Base-by-base conservation (phyloP, 2,113 vertebrate species). In the Ornithorhynchus anatinus region DNA sequence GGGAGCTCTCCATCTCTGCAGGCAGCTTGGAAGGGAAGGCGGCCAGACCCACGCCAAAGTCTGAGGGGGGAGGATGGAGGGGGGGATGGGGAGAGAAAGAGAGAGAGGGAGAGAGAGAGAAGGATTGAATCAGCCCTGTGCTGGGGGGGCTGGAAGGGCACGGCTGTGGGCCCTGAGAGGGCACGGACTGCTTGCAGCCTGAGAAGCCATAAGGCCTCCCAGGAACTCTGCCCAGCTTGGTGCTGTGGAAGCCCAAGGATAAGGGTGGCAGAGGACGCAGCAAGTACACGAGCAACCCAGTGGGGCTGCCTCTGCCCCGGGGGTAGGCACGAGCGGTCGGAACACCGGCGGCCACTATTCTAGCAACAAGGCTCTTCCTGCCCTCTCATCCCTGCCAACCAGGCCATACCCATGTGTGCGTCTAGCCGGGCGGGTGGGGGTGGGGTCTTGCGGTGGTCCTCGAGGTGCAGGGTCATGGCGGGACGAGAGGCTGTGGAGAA, bases 401-500 rank as follows among this genome's bases (percentile, higher is more conserved):
- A 4, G n/a, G 56, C 58, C 90, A 42, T 90, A 90, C 91, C 93
- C 11, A 86, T 62, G 1, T 90, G 93, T 0, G 81, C 42, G 1
- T 81, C 86, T 48, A 91, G 33, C 59, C 87, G 92, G 31, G 44
- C 59, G 0, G 81, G 58, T 2, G 54, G 38, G 0, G 71, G 79
- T 33, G 77, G 80, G 56, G 88, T 84, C 70, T 92, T 94, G 88
- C 95, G 95, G n/a, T 93, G 89, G 32, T 88, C 89, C 77, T 93
- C 94, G 31, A 93, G 92, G 88, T 98, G 96, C 35, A 94, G 89
- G 0, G 95, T 97, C 93, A 98, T 96, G 61, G 96, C 94, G 16
- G 95, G 88, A 33, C 95, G 92, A 15, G 95, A 95, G 58, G 91
- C 89, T 1, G 85, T 88, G 11, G 79, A 87, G 85, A 94, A 91